A percentile compares a stretch with the other conserved stretches of the same genome.
phyloP scores from a whole-genome alignment of 2,113 vertebrate genomes.

The Holacanthus passer region DNA sequence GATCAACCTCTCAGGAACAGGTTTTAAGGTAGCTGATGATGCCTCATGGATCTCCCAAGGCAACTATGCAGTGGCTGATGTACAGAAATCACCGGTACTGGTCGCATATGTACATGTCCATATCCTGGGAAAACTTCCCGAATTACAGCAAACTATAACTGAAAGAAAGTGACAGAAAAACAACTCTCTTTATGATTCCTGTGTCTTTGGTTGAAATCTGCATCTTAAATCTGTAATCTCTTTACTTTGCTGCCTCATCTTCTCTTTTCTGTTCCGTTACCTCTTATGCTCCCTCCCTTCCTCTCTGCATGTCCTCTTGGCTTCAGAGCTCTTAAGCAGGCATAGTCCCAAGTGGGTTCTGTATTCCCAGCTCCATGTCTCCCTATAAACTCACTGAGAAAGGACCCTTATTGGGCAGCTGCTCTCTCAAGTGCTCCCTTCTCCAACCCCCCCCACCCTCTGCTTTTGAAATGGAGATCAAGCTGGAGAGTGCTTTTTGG shows the following conservation, averaged over 20 bases:
- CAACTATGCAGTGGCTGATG: constrained; percentile 91
- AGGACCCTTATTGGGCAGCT: constrained; percentile 64
- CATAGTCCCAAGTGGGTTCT: constrained; percentile 44
- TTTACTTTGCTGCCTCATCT: background rate
- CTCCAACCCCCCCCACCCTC: constrained; percentile 14
- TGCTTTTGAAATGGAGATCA: constrained; percentile 78
- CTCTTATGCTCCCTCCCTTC: background rate
- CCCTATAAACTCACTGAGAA: constrained; percentile 37
- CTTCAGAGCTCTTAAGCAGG: constrained; percentile 32
- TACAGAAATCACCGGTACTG: constrained; percentile 91
- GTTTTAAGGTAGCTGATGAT: constrained; percentile 86
- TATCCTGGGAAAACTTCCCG: background rate
- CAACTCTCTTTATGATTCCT: background rate
- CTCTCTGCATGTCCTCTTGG: constrained; percentile 21
- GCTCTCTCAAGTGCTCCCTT: constrained; percentile 52
- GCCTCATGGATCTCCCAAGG: constrained; percentile 93
- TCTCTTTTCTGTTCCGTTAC: background rate
- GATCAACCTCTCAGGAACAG: constrained; percentile 93
- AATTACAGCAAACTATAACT: background rate
- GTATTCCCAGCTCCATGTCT: constrained; percentile 50
- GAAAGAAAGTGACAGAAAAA: background rate
- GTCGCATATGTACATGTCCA: background rate
- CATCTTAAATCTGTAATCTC: background rate
- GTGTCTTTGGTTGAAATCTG: background rate
- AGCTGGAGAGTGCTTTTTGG: constrained; percentile 53